Conservation (phyloP, 2,888 invertebrate species). For the Philopedon plagiatum region DNA sequence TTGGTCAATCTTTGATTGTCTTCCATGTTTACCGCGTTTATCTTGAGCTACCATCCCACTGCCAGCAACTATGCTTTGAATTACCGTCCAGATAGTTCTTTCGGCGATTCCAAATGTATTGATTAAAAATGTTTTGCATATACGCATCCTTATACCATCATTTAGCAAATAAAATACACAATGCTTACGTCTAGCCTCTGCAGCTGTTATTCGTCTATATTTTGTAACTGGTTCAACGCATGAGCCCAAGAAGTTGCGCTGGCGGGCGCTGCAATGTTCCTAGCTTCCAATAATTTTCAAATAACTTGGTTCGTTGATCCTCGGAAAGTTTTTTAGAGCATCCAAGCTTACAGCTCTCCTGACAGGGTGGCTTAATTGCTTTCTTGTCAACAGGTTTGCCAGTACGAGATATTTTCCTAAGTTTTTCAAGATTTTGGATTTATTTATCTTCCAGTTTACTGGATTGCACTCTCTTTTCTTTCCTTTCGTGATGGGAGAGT, state of each 20-base stretch:
- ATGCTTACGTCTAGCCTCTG: neutral
- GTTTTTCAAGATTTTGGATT: slow-evolving; percentile 6
- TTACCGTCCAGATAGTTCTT: slow-evolving; percentile 7
- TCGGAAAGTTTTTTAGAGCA: slow-evolving; percentile 15
- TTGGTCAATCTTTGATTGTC: slow-evolving; percentile 5
- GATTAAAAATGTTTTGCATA: slow-evolving; percentile 26
- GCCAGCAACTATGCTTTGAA: neutral
- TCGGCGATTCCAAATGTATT: slow-evolving; percentile 20
- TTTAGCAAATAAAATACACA: slow-evolving; percentile 8
- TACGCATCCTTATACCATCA: slow-evolving; percentile 12
- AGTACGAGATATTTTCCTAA: slow-evolving; percentile 13
- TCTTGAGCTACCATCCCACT: slow-evolving; percentile 16
- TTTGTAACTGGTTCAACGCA: slow-evolving; percentile 1
- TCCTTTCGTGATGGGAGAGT: neutral
- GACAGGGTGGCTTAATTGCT: slow-evolving; percentile 7
- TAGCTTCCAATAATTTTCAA: slow-evolving; percentile 23
- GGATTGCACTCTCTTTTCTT: slow-evolving; percentile 2
- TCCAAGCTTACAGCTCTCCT: neutral
- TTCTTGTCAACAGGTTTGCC: neutral
- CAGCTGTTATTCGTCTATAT: slow-evolving; percentile 7
- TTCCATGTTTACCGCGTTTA: slow-evolving; percentile 33
- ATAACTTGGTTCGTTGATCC: neutral
- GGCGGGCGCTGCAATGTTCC: slow-evolving; percentile 8
- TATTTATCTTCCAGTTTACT: neutral
- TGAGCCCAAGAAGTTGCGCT: slow-evolving; percentile 8